Evolutionary conservation across 1,140 invertebrate species (phyloP).

Genomic region (Plutomurus gul): DNA sequence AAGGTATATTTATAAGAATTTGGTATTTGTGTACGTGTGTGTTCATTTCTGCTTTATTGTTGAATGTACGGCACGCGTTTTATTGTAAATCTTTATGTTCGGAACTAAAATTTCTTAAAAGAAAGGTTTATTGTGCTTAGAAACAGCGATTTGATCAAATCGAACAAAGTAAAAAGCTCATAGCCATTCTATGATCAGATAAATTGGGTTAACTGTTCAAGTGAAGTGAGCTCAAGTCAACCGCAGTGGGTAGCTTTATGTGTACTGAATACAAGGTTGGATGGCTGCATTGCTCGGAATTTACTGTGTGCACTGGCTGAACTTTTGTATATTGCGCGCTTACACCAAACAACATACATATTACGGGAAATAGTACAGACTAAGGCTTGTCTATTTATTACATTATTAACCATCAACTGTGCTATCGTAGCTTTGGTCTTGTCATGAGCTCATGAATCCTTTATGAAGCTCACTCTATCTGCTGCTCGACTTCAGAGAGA

Average conservation of each 20-base stretch:
- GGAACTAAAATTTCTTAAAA: neutral
- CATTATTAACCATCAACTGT: neutral
- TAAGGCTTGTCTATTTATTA: neutral
- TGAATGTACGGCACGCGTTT: no score
- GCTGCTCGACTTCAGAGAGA: neutral
- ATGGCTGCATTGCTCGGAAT: no score
- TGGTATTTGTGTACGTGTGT: no score
- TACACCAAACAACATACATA: no score
- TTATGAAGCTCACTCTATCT: neutral
- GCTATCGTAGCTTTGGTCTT: neutral
- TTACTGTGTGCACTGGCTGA: no score
- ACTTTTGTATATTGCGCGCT: no score
- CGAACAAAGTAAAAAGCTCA: neutral
- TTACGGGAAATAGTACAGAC: no score
- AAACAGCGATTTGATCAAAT: neutral
- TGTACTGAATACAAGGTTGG: no score
- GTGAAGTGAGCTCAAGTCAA: neutral
- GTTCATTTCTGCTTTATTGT: no score
- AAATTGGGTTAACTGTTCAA: neutral
- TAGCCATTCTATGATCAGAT: neutral
- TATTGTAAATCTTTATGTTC: no score
- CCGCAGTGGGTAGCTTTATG: no score
- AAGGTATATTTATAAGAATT: no score
- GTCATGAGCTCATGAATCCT: neutral
- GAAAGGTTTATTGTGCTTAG: neutral